These are phyloP conservation scores for Catonia carolina DNA, from an alignment of 2,888 invertebrate species.

Conservation along the genomic window DNA sequence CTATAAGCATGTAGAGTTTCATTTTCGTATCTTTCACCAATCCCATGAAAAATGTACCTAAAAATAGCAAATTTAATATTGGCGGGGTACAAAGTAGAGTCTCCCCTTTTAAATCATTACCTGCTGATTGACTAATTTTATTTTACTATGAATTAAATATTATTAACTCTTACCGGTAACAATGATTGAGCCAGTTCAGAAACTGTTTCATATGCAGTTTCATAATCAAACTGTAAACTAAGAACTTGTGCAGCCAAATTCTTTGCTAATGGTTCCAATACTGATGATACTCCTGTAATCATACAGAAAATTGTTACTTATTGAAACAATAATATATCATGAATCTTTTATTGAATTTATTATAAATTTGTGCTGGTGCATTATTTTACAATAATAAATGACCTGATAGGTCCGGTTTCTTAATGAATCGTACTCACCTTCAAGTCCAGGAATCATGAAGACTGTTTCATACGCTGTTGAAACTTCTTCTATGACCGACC, in stretches of 20 bases:
- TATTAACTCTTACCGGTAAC: conserved; percentile 31
- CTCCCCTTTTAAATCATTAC: too few relatives aligned
- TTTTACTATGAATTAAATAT: too few relatives aligned
- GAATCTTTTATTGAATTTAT: neutral
- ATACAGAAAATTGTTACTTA: too few relatives aligned
- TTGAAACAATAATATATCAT: neutral
- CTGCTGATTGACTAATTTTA: too few relatives aligned
- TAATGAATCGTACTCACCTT: too few relatives aligned
- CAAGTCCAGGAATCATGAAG: conserved; percentile 60
- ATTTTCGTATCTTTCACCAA: too few relatives aligned
- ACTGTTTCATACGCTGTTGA: conserved; percentile 41
- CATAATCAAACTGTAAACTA: conserved; percentile 50
- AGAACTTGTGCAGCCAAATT: conserved; percentile 49
- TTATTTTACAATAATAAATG: too few relatives aligned
- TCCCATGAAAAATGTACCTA: too few relatives aligned
- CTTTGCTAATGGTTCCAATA: conserved; percentile 48
- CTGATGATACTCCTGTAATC: conserved; percentile 46
- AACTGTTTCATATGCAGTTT: conserved; percentile 44
- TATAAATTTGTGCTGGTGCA: neutral
- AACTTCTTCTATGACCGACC: conserved; percentile 43
- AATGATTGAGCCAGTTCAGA: conserved; percentile 46
- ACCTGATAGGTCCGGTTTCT: too few relatives aligned
- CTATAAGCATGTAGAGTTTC: too few relatives aligned
- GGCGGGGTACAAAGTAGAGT: too few relatives aligned
- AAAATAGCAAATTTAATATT: too few relatives aligned